Conservation (phyloP, 2,797 vertebrate species). For the Pipistrellus kuhlii region DNA sequence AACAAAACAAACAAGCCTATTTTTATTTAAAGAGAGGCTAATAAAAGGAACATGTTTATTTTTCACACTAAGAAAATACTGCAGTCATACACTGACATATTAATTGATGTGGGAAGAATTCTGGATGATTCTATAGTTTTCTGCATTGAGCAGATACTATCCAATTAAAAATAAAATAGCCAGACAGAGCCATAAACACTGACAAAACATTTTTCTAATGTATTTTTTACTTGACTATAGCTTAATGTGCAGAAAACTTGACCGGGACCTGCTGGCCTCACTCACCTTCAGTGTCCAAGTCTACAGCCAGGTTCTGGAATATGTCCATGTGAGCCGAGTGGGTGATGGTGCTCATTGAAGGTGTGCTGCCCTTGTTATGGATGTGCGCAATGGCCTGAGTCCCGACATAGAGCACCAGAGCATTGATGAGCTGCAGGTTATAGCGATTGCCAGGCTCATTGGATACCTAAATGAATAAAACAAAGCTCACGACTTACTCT, state of each 20-base stretch:
- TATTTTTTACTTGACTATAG: not conserved
- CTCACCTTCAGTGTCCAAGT: slow-evolving; percentile 98
- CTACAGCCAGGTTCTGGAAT: slow-evolving; percentile 99
- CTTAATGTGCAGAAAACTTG: not conserved
- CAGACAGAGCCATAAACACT: not conserved
- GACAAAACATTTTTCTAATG: not conserved
- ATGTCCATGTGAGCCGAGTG: slow-evolving; percentile 99
- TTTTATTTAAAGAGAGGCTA: not conserved
- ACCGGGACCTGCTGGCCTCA: not conserved
- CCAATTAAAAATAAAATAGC: not conserved
- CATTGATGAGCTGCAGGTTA: slow-evolving; percentile 99
- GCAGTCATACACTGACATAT: not conserved
- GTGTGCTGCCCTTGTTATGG: slow-evolving; percentile 99
- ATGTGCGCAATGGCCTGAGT: slow-evolving; percentile 99
- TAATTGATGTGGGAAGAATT: not conserved
- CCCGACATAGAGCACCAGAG: slow-evolving; percentile 98
- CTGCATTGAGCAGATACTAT: not conserved
- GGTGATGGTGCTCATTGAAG: slow-evolving; percentile 99
- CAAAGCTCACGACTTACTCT: slow-evolving; percentile 13
- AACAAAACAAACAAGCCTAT: not conserved
- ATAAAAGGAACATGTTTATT: not conserved
- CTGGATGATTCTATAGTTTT: not conserved
- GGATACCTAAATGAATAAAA: slow-evolving; percentile 89
- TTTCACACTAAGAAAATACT: not conserved
- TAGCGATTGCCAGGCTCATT: slow-evolving; percentile 99